Evolutionary conservation across 1,140 invertebrate species (phyloP).

Genomic region (Penaeus vannamei): DNA sequence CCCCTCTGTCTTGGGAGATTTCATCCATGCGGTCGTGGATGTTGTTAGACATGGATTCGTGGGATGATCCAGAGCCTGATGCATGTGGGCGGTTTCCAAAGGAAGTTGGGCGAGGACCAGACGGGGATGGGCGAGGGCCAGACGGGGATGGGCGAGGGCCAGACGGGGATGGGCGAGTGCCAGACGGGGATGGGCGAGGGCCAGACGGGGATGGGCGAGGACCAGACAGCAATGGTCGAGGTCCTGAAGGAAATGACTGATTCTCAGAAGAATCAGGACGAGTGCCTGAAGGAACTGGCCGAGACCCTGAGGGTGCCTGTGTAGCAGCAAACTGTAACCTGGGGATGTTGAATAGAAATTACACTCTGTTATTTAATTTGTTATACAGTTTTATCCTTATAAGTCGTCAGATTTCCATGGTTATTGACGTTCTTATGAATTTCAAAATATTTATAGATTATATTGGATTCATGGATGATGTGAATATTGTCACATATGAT

Average conservation of each 20-base stretch:
- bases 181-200: neutral
- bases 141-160: too few relatives aligned
- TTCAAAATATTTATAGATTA: too few relatives aligned
- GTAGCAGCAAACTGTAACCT: constrained; percentile 51
- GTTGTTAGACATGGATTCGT: too few relatives aligned
- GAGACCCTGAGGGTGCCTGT: constrained; percentile 4
- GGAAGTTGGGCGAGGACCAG: too few relatives aligned
- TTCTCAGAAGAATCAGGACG: neutral
- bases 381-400: too few relatives aligned
- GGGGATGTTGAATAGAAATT: neutral
- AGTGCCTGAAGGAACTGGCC: neutral
- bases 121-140: too few relatives aligned
- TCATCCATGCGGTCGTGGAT: too few relatives aligned
- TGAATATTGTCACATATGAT: too few relatives aligned
- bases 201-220: neutral
- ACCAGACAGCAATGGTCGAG: neutral
- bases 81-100: too few relatives aligned
- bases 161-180: neutral
- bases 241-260: neutral
- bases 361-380: neutral
- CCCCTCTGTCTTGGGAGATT: too few relatives aligned
- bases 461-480: neutral
- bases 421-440: neutral
- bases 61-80: too few relatives aligned
- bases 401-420: too few relatives aligned